Evolutionary conservation across 2,888 invertebrate species (phyloP).

Genomic region (Trichopria drosophilae): DNA sequence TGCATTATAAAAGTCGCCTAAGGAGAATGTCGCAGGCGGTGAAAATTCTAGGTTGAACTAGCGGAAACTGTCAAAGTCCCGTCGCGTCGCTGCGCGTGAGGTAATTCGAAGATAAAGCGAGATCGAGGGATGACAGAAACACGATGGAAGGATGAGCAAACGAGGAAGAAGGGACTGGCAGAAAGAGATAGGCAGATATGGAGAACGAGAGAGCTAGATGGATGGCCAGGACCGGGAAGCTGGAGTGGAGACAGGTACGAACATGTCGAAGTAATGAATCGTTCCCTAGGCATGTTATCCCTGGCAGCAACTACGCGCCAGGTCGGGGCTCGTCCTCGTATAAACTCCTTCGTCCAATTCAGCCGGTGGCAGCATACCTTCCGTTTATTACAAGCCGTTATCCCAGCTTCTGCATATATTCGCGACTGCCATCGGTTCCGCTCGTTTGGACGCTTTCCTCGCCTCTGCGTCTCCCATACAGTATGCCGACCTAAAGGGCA

Average conservation of each 20-base stretch:
- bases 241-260: slow-evolving; percentile 40
- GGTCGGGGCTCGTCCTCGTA: slow-evolving; percentile 17
- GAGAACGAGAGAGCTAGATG: slow-evolving; percentile 23
- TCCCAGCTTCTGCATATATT: slow-evolving; percentile 21
- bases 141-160: slow-evolving; percentile 4
- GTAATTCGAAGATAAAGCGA: not conserved
- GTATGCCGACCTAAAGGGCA: no score
- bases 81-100: no score
- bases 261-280: slow-evolving; percentile 49
- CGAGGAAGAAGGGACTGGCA: not conserved
- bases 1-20: no score
- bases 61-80: no score
- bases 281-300: slow-evolving; percentile 44
- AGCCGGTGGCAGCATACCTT: slow-evolving; percentile 35
- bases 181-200: not conserved
- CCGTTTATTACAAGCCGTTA: slow-evolving; percentile 39
- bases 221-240: slow-evolving; percentile 20
- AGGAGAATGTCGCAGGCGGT: no score
- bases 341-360: slow-evolving; percentile 34
- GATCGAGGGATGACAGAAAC: not conserved
- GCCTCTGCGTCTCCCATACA: not conserved
- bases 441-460: slow-evolving; percentile 26
- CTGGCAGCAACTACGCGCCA: slow-evolving; percentile 19
- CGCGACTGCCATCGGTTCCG: slow-evolving; percentile 23
- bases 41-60: no score